These are phyloP conservation scores for Chrysomela aeneicollis DNA, from an alignment of 2,888 invertebrate species.

Conservation along the genomic window DNA sequence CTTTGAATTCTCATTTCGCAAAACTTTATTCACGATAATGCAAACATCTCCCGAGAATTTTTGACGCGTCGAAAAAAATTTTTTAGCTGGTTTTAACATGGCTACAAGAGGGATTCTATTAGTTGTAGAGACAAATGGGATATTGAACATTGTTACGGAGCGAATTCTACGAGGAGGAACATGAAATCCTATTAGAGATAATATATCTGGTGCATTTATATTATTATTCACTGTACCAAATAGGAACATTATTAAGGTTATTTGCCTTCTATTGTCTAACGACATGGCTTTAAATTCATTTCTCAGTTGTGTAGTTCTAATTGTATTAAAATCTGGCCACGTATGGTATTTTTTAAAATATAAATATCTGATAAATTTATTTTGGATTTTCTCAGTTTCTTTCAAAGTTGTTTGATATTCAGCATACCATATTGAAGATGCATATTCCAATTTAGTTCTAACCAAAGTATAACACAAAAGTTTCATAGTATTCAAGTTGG, in stretches of 20 bases:
- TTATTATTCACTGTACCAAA: background rate
- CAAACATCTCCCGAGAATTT: too few relatives aligned
- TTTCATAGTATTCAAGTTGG: background rate
- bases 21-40: too few relatives aligned
- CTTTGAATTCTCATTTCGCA: too few relatives aligned
- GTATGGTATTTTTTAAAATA: background rate
- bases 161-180: background rate
- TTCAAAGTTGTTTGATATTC: background rate
- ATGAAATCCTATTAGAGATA: background rate
- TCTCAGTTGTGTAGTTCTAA: conserved; percentile 1
- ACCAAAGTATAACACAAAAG: background rate
- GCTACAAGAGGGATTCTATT: too few relatives aligned
- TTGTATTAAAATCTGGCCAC: background rate
- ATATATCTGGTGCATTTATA: background rate
- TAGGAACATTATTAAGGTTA: background rate
- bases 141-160: background rate
- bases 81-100: too few relatives aligned
- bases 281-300: background rate
- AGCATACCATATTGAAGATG: background rate
- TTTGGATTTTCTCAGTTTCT: background rate
- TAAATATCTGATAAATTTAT: background rate
- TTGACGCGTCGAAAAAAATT: too few relatives aligned
- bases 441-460: background rate
- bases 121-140: background rate
- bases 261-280: background rate